Evolutionary conservation across 2,113 vertebrate species (phyloP).

Genomic region (Triplophysa tibetana): DNA sequence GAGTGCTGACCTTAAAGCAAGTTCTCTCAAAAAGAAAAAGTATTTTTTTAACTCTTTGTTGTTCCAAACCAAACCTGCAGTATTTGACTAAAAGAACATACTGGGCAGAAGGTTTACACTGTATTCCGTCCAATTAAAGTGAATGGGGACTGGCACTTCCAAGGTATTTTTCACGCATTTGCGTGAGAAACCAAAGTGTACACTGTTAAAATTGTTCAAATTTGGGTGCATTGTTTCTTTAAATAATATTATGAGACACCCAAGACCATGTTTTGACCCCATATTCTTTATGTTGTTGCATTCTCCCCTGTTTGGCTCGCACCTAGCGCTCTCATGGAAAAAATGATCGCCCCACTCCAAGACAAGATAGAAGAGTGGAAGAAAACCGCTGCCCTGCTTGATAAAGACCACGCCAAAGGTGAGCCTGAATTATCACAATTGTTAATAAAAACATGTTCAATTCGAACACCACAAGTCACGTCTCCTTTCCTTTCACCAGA

Average conservation of each 20-base stretch:
- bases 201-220: neutral
- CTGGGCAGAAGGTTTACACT: neutral
- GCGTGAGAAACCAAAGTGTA: neutral
- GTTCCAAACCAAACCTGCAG: neutral
- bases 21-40: neutral
- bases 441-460: neutral
- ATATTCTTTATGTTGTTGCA: neutral
- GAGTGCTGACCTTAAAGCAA: conserved; percentile 14
- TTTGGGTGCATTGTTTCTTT: neutral
- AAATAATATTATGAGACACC: neutral
- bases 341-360: conserved; percentile 93
- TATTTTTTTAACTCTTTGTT: neutral
- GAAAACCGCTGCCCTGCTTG: conserved; percentile 91
- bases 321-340: conserved; percentile 89
- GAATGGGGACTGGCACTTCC: neutral
- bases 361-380: conserved; percentile 98
- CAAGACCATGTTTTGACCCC: neutral
- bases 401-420: conserved; percentile 99
- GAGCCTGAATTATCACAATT: neutral
- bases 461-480: neutral
- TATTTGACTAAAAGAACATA: neutral
- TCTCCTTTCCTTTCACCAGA: conserved; percentile 70
- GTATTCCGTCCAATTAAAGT: neutral
- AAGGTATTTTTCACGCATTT: neutral
- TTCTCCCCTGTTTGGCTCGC: conserved; percentile 15